These are phyloP conservation scores for Thereva unica DNA, from an alignment of 2,888 invertebrate genomes.

Conservation along the genomic window DNA sequence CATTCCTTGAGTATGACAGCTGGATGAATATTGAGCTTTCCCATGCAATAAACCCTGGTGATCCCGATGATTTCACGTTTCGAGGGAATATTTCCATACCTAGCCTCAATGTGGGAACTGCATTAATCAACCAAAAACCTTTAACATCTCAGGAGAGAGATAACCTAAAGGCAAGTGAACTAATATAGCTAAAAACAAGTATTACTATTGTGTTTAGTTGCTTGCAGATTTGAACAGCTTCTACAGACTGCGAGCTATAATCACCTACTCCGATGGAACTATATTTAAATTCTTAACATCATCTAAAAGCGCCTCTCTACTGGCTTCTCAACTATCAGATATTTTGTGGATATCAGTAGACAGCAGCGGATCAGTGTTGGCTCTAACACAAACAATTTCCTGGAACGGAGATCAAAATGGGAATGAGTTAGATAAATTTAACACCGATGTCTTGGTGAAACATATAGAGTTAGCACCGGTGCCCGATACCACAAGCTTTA, in stretches of 20 bases:
- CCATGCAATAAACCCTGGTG: slow-evolving; percentile 66
- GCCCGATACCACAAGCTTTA: slow-evolving; percentile 94
- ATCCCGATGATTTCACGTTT: slow-evolving; percentile 63
- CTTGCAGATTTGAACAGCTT: slow-evolving; percentile 71
- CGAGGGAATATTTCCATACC: slow-evolving; percentile 73
- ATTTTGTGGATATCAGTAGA: slow-evolving; percentile 79
- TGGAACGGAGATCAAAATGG: slow-evolving; percentile 49
- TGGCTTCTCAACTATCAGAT: slow-evolving; percentile 78
- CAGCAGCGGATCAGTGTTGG: slow-evolving; percentile 76
- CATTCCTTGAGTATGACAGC: slow-evolving; percentile 73
- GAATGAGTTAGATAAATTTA: slow-evolving; percentile 64
- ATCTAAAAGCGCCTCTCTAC: slow-evolving; percentile 73
- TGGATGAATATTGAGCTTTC: slow-evolving; percentile 72
- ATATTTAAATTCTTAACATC: slow-evolving; percentile 75
- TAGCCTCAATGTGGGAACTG: slow-evolving; percentile 69
- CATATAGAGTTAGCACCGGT: slow-evolving; percentile 82
- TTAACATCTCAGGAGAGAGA: slow-evolving; percentile 63
- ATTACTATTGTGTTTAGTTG: slow-evolving; percentile 55
- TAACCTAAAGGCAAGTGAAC: slow-evolving; percentile 61
- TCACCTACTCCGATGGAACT: slow-evolving; percentile 69
- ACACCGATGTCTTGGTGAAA: slow-evolving; percentile 77
- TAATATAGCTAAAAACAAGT: not conserved
- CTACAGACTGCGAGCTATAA: slow-evolving; percentile 73
- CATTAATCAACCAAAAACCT: slow-evolving; percentile 66
- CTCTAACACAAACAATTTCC: slow-evolving; percentile 65